Evolutionary conservation across 1,140 invertebrate genomes (phyloP), one percentile per base, ranked within the genome.

Genomic region (Caenorhabditis inopinata): DNA sequence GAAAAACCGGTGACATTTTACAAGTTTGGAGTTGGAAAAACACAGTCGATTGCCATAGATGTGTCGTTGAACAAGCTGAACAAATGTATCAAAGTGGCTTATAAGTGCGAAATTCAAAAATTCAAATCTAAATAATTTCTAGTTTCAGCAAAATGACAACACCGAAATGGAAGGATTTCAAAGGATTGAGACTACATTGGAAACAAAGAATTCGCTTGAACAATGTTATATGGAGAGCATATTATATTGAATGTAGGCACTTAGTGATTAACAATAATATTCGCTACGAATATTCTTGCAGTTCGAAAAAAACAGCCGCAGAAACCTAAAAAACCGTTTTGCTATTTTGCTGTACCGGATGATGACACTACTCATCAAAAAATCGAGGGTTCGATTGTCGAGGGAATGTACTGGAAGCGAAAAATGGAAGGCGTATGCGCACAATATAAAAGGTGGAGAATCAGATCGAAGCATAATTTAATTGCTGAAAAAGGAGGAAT

Each of bases 181-280:
- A 97, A 91, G 97, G 97, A 75, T 93, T 99, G 84, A 93, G 96
- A 85, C 90, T 99, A 75, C 92, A 94, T 85, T 96, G 96, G 93
- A 98, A 98, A 89, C 96, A 98, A 90, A 97, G 98, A 91, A 98
- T 99, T 85, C 92, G 97, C 84, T 91, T 99, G 78, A 99, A 99
- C 91, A 99, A 99, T 90, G 95, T 99, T 78, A 99, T 99, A 87
- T 99, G 97, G 97, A 92, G 97, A 89, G 98, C 96, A 89, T 99
- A 97, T 96, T 96, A 98, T 90, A 96, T 99, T 94, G 97, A 99
- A 90, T 99, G 96, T 97, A 91, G 94, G 93, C 93, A 9, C 9
- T 27, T n/a, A 14, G 27, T 76, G n/a, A n/a, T 49, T 51, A 4
- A 14, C 32, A 14, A 29, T n/a, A 76, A 25, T 76, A n/a, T 6